These are phyloP conservation scores for Bryconaethiops microstoma DNA, from an alignment of 2,797 vertebrate genomes.

Conservation along the genomic window DNA sequence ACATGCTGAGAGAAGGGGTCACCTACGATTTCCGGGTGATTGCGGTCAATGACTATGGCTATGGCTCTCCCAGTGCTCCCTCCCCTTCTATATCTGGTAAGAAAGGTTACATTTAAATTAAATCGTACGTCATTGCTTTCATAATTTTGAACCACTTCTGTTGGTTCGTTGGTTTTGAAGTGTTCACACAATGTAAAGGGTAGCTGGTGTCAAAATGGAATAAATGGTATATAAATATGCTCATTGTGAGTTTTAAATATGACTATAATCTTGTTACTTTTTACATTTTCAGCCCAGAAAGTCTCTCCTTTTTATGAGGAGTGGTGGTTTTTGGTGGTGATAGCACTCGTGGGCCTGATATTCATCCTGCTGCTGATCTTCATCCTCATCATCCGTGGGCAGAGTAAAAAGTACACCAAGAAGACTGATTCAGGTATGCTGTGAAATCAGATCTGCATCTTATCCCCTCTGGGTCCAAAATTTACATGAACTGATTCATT, in stretches of 20 bases:
- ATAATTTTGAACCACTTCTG: background rate
- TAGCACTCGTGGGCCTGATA: conserved; percentile 95
- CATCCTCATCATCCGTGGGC: conserved; percentile 94
- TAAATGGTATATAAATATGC: no score
- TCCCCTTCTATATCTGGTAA: conserved; percentile 94
- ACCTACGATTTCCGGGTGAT: conserved; percentile 98
- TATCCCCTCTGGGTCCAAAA: background rate
- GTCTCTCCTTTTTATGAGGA: conserved; percentile 96
- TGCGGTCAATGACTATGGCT: conserved; percentile 95
- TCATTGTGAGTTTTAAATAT: background rate
- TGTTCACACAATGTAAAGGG: no score
- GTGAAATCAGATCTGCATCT: conserved; percentile 1
- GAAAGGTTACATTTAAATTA: background rate
- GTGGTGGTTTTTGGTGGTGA: conserved; percentile 98
- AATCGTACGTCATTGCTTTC: background rate
- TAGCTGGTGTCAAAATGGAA: no score
- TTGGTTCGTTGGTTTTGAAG: background rate
- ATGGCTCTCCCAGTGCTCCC: conserved; percentile 91
- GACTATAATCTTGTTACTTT: background rate
- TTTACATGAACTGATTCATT: background rate
- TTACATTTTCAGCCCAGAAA: conserved; percentile 85
- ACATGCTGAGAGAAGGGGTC: conserved; percentile 91
- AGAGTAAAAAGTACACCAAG: conserved; percentile 97
- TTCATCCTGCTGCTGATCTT: conserved; percentile 97
- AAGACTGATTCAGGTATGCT: conserved; percentile 90